Evolutionary conservation across 2,113 vertebrate genomes (phyloP), one percentile per base, ranked within the genome.

Genomic region (Saccopteryx bilineata): DNA sequence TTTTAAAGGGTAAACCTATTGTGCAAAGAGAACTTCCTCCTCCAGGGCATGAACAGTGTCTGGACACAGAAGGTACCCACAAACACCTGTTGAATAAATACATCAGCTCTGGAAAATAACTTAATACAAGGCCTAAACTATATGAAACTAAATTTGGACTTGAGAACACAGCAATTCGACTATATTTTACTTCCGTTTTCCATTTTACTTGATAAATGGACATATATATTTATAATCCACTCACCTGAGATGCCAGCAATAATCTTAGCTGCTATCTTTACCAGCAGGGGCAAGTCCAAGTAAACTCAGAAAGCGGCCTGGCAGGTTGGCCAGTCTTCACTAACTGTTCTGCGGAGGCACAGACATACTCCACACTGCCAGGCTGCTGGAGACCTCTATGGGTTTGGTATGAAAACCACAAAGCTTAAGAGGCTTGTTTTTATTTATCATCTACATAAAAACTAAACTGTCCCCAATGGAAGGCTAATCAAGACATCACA

Each of bases 401-500:
- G 61, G 90, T 31, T 69, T 78, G 26, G n/a, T 39, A 81, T 28
- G 54, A 76, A 92, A 71, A 75, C 61, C 60, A 60, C 18, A 50
- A 89, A 52, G 48, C 31, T 63, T 66, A 19, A 84, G 58, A 78
- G n/a, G 39, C 74, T 61, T 54, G 10, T 87, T 91, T 90, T 83
- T 72, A 91, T 28, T 96, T 81, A 13, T 12, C 69, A 65, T 18
- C 63, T 90, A 21, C 0, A 1, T 33, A 46, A 69, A 91, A 95
- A 79, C 19, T 87, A 58, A 17, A 66, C 11, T 79, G 48, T 61
- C 78, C 10, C 78, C 33, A 31, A 15, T 17, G 28, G 92, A 76
- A 93, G 17, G 58, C 28, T 65, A 87, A 90, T 46, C 48, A 94
- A 92, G 75, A 90, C 86, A 58, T 23, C 15, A 24, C 54, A 90